Evolutionary conservation across 1,140 invertebrate genomes (phyloP).

Genomic region (Patella vulgata): DNA sequence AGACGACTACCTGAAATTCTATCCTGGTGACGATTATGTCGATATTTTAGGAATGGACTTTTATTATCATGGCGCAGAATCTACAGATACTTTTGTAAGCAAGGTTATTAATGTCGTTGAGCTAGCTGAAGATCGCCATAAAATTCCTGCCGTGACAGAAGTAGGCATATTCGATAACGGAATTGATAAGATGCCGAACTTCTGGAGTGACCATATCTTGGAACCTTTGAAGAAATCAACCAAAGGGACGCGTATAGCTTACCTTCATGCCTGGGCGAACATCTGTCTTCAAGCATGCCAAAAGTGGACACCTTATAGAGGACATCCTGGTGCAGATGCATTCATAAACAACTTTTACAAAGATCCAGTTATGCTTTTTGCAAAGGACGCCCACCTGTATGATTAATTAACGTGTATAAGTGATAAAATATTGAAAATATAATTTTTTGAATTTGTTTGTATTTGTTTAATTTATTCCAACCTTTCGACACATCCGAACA

Average conservation of each 20-base stretch:
- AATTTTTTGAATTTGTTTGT: too few relatives aligned
- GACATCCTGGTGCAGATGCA: too few relatives aligned
- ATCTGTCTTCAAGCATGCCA: neutral
- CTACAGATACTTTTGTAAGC: neutral
- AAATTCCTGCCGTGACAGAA: neutral
- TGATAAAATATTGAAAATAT: too few relatives aligned
- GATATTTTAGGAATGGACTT: neutral
- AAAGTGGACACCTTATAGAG: too few relatives aligned
- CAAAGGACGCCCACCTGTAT: too few relatives aligned
- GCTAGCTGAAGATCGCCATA: neutral
- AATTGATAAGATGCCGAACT: neutral
- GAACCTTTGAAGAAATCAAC: neutral
- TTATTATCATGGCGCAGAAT: neutral
- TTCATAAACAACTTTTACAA: too few relatives aligned
- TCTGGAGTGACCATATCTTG: neutral
- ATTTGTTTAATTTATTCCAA: too few relatives aligned
- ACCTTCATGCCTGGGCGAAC: neutral
- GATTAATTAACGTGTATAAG: too few relatives aligned
- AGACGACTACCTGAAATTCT: slow-evolving; percentile 11
- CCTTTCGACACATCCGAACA: too few relatives aligned
- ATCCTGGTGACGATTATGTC: neutral
- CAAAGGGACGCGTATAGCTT: neutral
- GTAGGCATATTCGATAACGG: neutral
- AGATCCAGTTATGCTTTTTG: too few relatives aligned
- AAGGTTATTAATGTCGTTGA: neutral